Conservation (phyloP, 2,797 vertebrate genomes). For the Hoplostethus atlanticus region DNA sequence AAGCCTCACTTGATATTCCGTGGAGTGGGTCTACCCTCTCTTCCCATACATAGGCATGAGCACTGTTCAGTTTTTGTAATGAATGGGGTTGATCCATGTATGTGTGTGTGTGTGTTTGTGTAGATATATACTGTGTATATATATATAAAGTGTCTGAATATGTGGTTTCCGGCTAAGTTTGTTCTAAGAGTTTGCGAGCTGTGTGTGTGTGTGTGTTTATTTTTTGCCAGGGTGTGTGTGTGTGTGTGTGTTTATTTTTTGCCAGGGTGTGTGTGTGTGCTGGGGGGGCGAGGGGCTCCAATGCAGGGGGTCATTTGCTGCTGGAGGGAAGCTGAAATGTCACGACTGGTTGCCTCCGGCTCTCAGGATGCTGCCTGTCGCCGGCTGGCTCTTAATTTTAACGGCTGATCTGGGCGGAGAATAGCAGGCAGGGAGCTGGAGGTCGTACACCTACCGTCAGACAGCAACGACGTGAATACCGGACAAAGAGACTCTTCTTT, state of each 20-base stretch:
- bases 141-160: constrained; percentile 14
- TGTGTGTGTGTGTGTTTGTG: constrained; percentile 20
- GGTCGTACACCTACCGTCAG: constrained; percentile 25
- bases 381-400: constrained; percentile 63
- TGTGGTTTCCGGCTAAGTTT: constrained; percentile 26
- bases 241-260: background rate
- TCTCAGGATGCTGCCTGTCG: constrained; percentile 40
- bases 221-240: background rate
- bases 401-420: constrained; percentile 57
- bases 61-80: constrained; percentile 56
- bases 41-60: constrained; percentile 76
- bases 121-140: constrained; percentile 8
- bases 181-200: constrained; percentile 13
- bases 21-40: constrained; percentile 51
- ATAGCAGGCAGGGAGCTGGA: constrained; percentile 25
- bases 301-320: constrained; percentile 56
- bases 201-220: constrained; percentile 17
- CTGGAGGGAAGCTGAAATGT: constrained; percentile 74
- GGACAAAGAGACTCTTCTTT: background rate
- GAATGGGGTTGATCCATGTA: constrained; percentile 49
- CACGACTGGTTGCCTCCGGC: constrained; percentile 62
- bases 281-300: constrained; percentile 20
- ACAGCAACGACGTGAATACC: constrained; percentile 6
- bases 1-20: constrained; percentile 72
- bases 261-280: background rate